Conservation (phyloP, 2,888 invertebrate genomes). For the Limnephilus marmoratus region DNA sequence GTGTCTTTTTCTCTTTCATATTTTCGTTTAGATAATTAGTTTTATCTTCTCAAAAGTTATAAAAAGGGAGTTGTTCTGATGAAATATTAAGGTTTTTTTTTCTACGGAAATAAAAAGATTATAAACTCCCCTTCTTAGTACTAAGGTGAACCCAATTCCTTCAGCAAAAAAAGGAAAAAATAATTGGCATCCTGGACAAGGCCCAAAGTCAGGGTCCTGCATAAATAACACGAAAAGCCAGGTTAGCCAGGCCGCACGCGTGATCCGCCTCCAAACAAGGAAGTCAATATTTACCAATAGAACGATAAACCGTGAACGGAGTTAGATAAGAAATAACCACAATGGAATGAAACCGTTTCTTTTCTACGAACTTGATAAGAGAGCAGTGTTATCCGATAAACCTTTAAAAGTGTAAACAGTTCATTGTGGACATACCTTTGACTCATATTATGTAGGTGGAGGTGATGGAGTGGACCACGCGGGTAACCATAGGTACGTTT, state of each 20-base stretch:
- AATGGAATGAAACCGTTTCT: not conserved
- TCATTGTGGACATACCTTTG: not conserved
- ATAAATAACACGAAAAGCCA: not conserved
- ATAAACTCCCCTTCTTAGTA: not conserved
- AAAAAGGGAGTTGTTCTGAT: too few relatives aligned
- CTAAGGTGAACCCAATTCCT: not conserved
- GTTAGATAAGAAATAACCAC: not conserved
- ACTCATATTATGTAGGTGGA: not conserved
- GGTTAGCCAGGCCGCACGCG: not conserved
- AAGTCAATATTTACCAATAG: conserved; percentile 26
- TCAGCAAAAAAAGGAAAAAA: not conserved
- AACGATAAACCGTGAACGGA: not conserved
- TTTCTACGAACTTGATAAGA: not conserved
- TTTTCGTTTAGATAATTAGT: too few relatives aligned
- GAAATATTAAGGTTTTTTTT: too few relatives aligned
- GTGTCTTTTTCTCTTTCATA: too few relatives aligned
- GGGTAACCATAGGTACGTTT: not conserved
- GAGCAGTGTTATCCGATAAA: not conserved
- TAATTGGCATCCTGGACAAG: not conserved
- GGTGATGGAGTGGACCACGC: not conserved
- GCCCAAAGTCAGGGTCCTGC: not conserved
- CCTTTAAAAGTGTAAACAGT: not conserved
- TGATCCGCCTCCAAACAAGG: not conserved
- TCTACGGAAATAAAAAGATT: too few relatives aligned
- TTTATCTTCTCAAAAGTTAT: too few relatives aligned